Conservation (phyloP, 1,140 invertebrate species). For the Reticulitermes speratus region DNA sequence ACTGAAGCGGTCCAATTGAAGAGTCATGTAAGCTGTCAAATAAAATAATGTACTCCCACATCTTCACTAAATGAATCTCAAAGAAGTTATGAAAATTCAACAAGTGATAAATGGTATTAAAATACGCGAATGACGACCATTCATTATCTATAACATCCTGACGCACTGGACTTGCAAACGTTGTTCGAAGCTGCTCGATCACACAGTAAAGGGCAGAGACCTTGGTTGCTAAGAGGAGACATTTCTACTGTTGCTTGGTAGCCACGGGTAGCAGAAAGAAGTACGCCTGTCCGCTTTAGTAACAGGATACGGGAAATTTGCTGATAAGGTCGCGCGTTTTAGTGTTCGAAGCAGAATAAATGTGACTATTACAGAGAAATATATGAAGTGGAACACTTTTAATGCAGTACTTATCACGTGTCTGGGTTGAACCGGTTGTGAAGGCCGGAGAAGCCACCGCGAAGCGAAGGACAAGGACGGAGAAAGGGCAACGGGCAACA, state of each 20-base stretch:
- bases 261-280: background rate
- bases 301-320: background rate
- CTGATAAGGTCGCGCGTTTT: background rate
- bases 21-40: no score
- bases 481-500: background rate
- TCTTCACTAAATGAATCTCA: no score
- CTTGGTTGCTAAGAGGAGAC: background rate
- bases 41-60: no score
- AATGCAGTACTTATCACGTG: background rate
- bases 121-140: no score
- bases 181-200: no score
- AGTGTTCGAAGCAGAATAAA: background rate
- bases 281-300: background rate
- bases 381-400: background rate
- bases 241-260: background rate
- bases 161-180: no score
- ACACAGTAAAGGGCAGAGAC: background rate
- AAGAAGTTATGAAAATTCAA: no score
- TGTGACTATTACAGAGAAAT: background rate
- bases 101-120: no score
- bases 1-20: no score
- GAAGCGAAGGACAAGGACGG: background rate
- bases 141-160: no score
- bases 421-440: conserved; percentile 3
- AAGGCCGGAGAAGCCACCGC: background rate